Percentiles rank a stretch among this genome's conserved stretches.
Conservation (phyloP, 2,888 invertebrate genomes). For the Cyclophora albipunctata region DNA sequence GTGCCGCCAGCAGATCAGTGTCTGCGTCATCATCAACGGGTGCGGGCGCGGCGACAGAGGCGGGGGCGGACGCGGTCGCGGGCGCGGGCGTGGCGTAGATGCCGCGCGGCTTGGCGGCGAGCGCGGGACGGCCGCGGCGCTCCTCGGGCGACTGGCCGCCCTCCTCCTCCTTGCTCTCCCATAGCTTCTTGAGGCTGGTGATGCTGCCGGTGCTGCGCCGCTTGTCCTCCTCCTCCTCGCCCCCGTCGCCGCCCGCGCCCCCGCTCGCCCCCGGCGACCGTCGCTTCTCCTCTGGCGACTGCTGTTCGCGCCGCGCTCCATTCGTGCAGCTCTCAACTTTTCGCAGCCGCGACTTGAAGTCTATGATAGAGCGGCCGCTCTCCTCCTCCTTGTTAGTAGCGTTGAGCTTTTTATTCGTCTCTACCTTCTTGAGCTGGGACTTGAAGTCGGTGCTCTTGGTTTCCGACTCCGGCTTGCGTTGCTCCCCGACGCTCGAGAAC, state of each 20-base stretch:
- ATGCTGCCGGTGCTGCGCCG: conserved; percentile 94
- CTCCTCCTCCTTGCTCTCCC: conserved; percentile 85
- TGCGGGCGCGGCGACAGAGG: conserved; percentile 68
- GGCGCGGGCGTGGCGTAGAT: conserved; percentile 86
- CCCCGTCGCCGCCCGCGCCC: conserved; percentile 40
- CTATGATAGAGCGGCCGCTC: conserved; percentile 79
- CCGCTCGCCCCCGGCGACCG: conserved; percentile 47
- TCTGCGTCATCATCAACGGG: conserved; percentile 31
- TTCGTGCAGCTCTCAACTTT: conserved; percentile 80
- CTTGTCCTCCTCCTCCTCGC: conserved; percentile 84
- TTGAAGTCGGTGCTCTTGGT: conserved; percentile 70
- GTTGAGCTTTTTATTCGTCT: conserved; percentile 76
- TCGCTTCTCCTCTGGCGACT: conserved; percentile 48
- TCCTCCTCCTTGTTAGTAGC: conserved; percentile 71
- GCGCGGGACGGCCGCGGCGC: conserved; percentile 26
- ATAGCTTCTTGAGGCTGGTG: conserved; percentile 91
- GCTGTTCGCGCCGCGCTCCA: conserved; percentile 45
- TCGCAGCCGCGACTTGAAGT: conserved; percentile 88
- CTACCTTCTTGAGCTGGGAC: conserved; percentile 84
- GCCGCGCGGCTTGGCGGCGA: conserved; percentile 71
- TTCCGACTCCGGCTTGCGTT: conserved; percentile 37
- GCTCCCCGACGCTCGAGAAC: conserved; percentile 30
- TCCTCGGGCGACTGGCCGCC: conserved; percentile 67
- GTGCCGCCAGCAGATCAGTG: conserved; percentile 60
- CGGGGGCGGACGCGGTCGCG: conserved; percentile 70